Percentiles rank a stretch among this genome's conserved stretches.
These are phyloP conservation scores for Drosophila neocordata DNA, from an alignment of 1,140 invertebrate genomes.

Conservation along the genomic window DNA sequence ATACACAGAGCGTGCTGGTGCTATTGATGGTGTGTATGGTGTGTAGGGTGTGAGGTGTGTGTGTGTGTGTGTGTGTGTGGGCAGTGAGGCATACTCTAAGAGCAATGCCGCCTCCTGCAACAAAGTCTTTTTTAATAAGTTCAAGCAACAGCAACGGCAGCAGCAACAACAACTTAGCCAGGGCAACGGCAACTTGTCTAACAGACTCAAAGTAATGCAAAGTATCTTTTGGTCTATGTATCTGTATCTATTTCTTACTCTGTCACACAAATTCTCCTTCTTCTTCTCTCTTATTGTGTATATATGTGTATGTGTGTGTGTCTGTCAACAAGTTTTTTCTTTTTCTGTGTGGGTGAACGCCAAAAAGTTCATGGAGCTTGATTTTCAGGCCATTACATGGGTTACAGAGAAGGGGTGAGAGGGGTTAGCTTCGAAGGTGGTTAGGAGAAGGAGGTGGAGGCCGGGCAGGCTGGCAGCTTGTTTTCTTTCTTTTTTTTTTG, in stretches of 20 bases:
- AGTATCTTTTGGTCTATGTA: slow-evolving; percentile 54
- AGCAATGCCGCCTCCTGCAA: slow-evolving; percentile 39
- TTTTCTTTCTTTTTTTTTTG: slow-evolving; percentile 32
- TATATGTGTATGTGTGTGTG: slow-evolving; percentile 42
- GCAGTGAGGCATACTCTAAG: slow-evolving; percentile 50
- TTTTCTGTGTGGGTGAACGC: slow-evolving; percentile 50
- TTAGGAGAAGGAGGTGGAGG: neutral
- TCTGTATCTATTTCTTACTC: slow-evolving; percentile 35
- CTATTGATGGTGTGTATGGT: slow-evolving; percentile 25
- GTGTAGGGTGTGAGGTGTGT: slow-evolving; percentile 47
- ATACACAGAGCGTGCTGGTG: slow-evolving; percentile 9
- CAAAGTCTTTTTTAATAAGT: slow-evolving; percentile 70
- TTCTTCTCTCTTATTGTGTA: slow-evolving; percentile 15
- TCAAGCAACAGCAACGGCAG: slow-evolving; percentile 58
- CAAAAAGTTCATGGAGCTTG: slow-evolving; percentile 76
- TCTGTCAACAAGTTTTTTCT: slow-evolving; percentile 49
- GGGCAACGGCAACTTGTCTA: slow-evolving; percentile 46
- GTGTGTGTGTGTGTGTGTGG: slow-evolving; percentile 37
- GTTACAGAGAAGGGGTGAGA: neutral
- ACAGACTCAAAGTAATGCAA: slow-evolving; percentile 60
- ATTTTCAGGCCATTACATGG: slow-evolving; percentile 76
- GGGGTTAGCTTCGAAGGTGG: no score
- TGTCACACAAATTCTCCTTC: slow-evolving; percentile 12
- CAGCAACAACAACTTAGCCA: slow-evolving; percentile 20
- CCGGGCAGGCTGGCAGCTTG: slow-evolving; percentile 14